Conservation (phyloP, 2,888 invertebrate species). For the Oconnorella tubifera region DNA sequence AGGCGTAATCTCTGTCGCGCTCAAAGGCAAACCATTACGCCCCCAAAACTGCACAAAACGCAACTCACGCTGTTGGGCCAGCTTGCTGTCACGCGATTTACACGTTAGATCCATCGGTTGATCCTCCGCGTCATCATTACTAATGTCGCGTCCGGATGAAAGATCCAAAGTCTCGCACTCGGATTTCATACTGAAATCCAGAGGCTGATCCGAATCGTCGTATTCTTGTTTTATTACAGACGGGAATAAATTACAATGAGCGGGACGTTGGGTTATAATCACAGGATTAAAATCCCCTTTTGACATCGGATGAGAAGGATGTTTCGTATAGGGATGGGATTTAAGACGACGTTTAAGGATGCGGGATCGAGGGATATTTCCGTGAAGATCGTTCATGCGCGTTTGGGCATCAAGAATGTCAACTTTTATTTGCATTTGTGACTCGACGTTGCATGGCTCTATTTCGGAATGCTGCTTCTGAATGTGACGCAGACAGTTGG, state of each 20-base stretch:
- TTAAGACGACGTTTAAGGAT: neutral
- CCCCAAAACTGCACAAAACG: neutral
- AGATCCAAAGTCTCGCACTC: neutral
- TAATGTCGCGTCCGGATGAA: neutral
- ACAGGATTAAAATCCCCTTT: neutral
- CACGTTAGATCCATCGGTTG: conserved; percentile 45
- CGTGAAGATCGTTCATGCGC: conserved; percentile 1
- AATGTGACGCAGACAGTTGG: conserved; percentile 55
- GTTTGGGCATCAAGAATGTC: conserved; percentile 14
- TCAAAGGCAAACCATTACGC: neutral
- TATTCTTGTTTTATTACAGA: neutral
- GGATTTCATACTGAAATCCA: conserved; percentile 47
- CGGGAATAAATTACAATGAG: neutral
- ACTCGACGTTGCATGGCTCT: conserved; percentile 38
- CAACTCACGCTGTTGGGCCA: neutral
- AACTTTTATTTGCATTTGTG: conserved; percentile 42
- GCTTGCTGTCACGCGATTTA: neutral
- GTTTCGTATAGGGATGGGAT: neutral
- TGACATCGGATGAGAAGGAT: neutral
- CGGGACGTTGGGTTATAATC: neutral
- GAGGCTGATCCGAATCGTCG: conserved; percentile 38
- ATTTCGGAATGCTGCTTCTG: conserved; percentile 51
- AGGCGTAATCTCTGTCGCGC: neutral
- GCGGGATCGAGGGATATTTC: neutral
- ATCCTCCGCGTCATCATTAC: neutral